Conservation (phyloP, 2,113 vertebrate genomes). For the Benitochromis conjunctus region DNA sequence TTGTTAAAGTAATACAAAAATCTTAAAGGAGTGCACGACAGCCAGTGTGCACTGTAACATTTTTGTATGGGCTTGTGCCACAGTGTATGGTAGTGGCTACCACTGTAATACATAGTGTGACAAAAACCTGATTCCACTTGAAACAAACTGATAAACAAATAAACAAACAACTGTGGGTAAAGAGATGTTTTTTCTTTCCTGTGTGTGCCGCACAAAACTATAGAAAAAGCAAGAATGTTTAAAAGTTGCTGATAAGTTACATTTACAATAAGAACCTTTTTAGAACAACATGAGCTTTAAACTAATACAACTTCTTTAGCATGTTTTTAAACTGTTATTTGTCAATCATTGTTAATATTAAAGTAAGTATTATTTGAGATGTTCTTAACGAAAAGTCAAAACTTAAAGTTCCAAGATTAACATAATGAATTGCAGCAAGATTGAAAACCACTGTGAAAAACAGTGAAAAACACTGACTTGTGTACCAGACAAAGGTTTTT, state of each 20-base stretch:
- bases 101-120: not conserved
- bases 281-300: not conserved
- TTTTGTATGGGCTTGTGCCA: not conserved
- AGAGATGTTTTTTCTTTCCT: not conserved
- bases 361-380: fast-evolving
- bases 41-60: not conserved
- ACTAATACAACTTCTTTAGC: not conserved
- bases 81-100: not conserved
- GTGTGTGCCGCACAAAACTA: not conserved
- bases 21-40: not conserved
- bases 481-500: not conserved
- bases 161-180: not conserved
- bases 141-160: not conserved
- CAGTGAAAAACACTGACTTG: not conserved
- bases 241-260: not conserved
- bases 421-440: not conserved
- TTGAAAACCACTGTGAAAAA: not conserved
- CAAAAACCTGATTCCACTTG: not conserved
- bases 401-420: not conserved
- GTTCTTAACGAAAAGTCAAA: fast-evolving
- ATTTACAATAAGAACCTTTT: not conserved
- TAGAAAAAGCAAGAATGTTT: not conserved
- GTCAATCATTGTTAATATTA: not conserved
- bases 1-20: not conserved
- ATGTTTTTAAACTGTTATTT: not conserved